Base-by-base conservation (phyloP, 2,888 invertebrate species). In the Drosophila subsilvestris region DNA sequence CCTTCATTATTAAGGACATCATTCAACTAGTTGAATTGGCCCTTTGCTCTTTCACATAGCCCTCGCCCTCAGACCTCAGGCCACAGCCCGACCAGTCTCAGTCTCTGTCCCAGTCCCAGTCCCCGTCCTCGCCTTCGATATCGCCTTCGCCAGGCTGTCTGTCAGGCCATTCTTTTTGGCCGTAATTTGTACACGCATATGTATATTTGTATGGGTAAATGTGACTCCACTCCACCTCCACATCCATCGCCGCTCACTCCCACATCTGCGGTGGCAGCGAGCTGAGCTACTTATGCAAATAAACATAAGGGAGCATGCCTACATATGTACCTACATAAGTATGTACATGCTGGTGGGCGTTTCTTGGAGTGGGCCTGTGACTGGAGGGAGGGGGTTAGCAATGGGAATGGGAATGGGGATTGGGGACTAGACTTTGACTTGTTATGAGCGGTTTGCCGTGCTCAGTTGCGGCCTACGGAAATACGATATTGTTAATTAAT, bases 401-500 rank as follows among this genome's bases (percentile, higher is more conserved):
- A 1, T 1, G 25, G 25, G 25, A 27, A 2, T 9, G 49, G 51
- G 9, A n/a, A 3, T 12, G 10, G 4, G n/a, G 51, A 45, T 9
- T 49, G 54, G 43, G 55, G 47, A 32, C 29, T 17, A 50, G 56
- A 60, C 61, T 79, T 72, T 56, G 67, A 62, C 82, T 75, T 62
- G 63, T 70, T 74, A 68, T 74, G 61, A 54, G 61, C 69, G 61
- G 61, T 55, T 62, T 58, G 57, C 68, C 57, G 42, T 57, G 56
- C 49, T 61, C 37, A 37, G 54, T 55, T 51, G 73, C 14, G 61
- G 82, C 75, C 71, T 78, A 71, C 82, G 79, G 87, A 88, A 83
- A 84, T 74, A 73, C 78, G 74, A 84, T 84, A 86, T 86, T 83
- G 76, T 88, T 84, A 84, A 84, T 84, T 84, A 84, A 84, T 84